phyloP scores from a whole-genome alignment of 2,888 invertebrate species.

The Metopia argyrocephala region DNA sequence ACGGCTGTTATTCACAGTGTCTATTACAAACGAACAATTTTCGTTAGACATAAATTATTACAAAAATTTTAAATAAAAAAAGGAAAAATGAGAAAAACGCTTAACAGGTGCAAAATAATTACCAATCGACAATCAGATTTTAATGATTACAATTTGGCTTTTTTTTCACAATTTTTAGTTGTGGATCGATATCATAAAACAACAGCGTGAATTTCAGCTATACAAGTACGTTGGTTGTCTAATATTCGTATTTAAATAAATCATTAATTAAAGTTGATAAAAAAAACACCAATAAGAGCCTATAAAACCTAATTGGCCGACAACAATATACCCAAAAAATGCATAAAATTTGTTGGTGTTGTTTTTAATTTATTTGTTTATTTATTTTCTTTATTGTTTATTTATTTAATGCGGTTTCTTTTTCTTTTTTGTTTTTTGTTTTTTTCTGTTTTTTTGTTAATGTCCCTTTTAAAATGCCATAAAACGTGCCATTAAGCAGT shows the following conservation, averaged over 20 bases:
- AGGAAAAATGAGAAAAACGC: not conserved
- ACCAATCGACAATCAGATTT: conserved; percentile 62
- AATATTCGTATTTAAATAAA: conserved; percentile 35
- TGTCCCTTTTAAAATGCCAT: conserved; percentile 57
- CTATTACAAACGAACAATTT: not conserved
- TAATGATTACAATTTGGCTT: conserved; percentile 51
- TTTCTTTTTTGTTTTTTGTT: conserved; percentile 9
- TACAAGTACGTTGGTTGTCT: not conserved
- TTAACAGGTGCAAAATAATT: conserved; percentile 64
- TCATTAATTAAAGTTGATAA: conserved; percentile 45
- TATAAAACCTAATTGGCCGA: not conserved
- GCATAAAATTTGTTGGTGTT: conserved; percentile 12
- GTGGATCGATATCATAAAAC: not conserved
- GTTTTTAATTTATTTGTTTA: not conserved
- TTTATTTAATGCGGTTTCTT: not conserved
- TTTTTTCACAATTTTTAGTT: not conserved
- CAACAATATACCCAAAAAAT: conserved; percentile 19
- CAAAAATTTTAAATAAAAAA: not conserved
- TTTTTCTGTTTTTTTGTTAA: conserved; percentile 28
- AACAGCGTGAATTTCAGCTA: not conserved
- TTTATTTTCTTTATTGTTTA: conserved; percentile 30
- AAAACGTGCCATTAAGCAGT: conserved; percentile 48
- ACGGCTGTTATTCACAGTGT: not conserved
- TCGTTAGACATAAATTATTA: conserved; percentile 39
- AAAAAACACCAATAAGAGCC: conserved; percentile 2